phyloP scores from a whole-genome alignment of 2,888 invertebrate genomes.

The Scaptomyza caliginosa region DNA sequence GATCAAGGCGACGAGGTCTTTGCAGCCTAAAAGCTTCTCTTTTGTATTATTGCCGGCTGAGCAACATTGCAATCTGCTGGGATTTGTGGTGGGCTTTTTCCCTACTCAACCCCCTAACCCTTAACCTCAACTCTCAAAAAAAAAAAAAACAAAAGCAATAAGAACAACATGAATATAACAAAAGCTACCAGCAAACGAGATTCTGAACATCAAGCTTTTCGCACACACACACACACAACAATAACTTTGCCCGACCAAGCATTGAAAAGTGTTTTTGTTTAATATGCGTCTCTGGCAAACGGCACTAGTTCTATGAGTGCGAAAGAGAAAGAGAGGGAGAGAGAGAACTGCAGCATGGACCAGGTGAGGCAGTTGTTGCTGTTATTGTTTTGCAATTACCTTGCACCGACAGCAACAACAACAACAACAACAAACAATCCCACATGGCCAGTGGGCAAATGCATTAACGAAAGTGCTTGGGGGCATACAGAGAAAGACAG shows the following conservation, averaged over 20 bases:
- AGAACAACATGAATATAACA: conserved; percentile 70
- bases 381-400: conserved; percentile 71
- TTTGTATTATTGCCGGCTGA: conserved; percentile 57
- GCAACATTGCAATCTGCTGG: conserved; percentile 55
- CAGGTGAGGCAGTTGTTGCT: conserved; percentile 64
- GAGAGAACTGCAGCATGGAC: conserved; percentile 10
- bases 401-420: conserved; percentile 42
- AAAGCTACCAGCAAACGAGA: conserved; percentile 29
- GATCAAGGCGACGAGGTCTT: conserved; percentile 27
- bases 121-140: conserved; percentile 14
- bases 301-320: neutral
- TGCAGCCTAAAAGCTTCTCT: conserved; percentile 59
- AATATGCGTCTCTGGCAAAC: conserved; percentile 25
- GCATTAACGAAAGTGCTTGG: conserved; percentile 75
- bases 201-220: conserved; percentile 4
- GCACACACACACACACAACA: neutral
- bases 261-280: conserved; percentile 57
- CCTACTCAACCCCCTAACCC: neutral
- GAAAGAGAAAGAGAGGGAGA: conserved; percentile 3
- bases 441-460: conserved; percentile 79
- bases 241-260: conserved; percentile 17
- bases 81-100: conserved; percentile 39
- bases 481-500: conserved; percentile 5
- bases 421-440: conserved; percentile 51
- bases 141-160: conserved; percentile 63